phyloP scores from a whole-genome alignment of 2,888 invertebrate species.

The Andrena camellia region DNA sequence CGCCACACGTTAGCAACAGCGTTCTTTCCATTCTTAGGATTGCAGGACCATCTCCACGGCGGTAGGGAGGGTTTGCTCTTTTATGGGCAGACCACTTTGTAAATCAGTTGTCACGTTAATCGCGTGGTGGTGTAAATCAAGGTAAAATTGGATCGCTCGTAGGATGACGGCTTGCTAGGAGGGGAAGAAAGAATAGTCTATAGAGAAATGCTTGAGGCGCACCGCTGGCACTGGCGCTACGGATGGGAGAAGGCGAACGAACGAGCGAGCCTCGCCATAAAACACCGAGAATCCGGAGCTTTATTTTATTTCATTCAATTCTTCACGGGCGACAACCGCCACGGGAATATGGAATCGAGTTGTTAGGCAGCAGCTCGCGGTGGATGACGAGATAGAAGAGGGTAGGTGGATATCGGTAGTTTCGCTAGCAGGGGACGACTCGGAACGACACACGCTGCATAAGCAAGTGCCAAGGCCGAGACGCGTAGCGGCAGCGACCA shows the following conservation, averaged over 20 bases:
- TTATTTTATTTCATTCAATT: constrained; percentile 83
- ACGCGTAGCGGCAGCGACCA: constrained; percentile 50
- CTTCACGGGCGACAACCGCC: constrained; percentile 79
- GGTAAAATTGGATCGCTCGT: background rate
- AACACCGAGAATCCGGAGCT: constrained; percentile 73
- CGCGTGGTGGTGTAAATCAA: background rate
- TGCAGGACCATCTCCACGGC: too few relatives aligned
- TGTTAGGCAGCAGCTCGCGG: constrained; percentile 72
- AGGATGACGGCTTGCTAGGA: background rate
- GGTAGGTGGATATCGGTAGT: constrained; percentile 70
- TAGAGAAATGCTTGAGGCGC: background rate
- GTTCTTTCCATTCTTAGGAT: too few relatives aligned
- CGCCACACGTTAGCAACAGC: background rate
- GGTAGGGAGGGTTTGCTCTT: too few relatives aligned
- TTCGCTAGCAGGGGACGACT: constrained; percentile 68
- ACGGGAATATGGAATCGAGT: constrained; percentile 83
- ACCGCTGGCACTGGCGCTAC: background rate
- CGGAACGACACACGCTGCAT: constrained; percentile 66
- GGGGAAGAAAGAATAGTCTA: background rate
- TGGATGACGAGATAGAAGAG: constrained; percentile 54
- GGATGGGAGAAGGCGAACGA: constrained; percentile 25
- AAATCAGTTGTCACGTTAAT: too few relatives aligned
- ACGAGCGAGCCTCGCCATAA: constrained; percentile 52
- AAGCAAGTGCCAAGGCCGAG: constrained; percentile 55
- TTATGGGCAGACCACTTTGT: too few relatives aligned